Conservation (phyloP, 2,797 vertebrate species). For the Cossypha niveicapilla region DNA sequence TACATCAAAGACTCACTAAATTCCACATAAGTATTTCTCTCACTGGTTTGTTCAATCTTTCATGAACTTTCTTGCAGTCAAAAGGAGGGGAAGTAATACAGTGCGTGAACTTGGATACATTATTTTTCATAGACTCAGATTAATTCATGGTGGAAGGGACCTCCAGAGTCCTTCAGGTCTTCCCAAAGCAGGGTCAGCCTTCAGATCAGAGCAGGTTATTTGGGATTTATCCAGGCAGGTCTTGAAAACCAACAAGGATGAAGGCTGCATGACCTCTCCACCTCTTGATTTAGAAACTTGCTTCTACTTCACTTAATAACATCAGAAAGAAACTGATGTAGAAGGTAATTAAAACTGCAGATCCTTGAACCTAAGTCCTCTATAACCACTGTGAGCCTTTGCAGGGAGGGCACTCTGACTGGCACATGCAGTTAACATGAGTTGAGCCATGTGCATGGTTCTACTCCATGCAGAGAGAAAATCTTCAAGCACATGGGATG, state of each 20-base stretch:
- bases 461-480: neutral
- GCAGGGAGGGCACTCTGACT: neutral
- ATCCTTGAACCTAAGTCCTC: neutral
- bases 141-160: neutral
- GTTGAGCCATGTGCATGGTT: neutral
- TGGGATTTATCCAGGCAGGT: neutral
- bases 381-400: neutral
- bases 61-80: neutral
- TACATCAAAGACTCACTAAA: neutral
- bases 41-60: neutral
- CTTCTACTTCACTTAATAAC: neutral
- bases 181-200: neutral
- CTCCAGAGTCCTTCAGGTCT: neutral
- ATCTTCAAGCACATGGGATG: neutral
- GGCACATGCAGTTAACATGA: neutral
- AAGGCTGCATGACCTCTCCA: neutral
- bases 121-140: neutral
- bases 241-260: neutral
- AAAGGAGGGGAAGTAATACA: neutral
- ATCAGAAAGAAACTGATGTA: neutral
- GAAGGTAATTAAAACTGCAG: neutral
- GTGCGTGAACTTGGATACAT: neutral
- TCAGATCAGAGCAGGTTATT: neutral
- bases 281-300: neutral
- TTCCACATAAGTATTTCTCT: neutral